phyloP scores from a whole-genome alignment of 53 echinoderm and acorn worm genomes.

The Mesocentrotus franciscanus region DNA sequence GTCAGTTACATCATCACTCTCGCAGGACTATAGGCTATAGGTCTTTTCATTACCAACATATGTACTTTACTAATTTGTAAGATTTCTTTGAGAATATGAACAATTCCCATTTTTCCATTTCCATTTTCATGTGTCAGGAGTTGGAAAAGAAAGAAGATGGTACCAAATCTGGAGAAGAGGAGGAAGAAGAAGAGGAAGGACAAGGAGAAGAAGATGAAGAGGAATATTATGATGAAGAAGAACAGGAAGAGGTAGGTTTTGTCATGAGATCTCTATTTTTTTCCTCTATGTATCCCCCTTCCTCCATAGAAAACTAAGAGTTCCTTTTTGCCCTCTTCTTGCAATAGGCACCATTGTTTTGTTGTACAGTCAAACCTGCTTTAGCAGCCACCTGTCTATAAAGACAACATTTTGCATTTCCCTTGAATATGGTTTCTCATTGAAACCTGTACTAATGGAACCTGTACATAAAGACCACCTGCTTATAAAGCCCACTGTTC shows the following conservation, averaged over 20 bases:
- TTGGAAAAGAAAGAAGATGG: constrained; percentile 74
- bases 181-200: constrained; percentile 77
- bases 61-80: background rate
- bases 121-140: background rate
- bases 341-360: too few relatives aligned
- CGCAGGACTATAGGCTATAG: background rate
- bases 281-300: too few relatives aligned
- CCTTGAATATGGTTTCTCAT: too few relatives aligned
- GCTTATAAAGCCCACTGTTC: too few relatives aligned
- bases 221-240: constrained; percentile 87
- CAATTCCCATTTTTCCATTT: background rate
- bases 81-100: background rate
- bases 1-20: background rate
- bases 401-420: too few relatives aligned
- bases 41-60: background rate
- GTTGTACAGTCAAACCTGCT: too few relatives aligned
- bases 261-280: background rate
- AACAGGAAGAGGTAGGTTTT: constrained; percentile 80
- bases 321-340: too few relatives aligned
- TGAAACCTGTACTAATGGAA: too few relatives aligned
- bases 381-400: too few relatives aligned
- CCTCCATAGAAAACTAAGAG: too few relatives aligned
- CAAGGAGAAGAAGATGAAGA: constrained; percentile 78
- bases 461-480: too few relatives aligned
- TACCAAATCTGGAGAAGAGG: constrained; percentile 73